Evolutionary conservation across 2,797 vertebrate species (phyloP).

Genomic region (Neosilurus hyrtlii): DNA sequence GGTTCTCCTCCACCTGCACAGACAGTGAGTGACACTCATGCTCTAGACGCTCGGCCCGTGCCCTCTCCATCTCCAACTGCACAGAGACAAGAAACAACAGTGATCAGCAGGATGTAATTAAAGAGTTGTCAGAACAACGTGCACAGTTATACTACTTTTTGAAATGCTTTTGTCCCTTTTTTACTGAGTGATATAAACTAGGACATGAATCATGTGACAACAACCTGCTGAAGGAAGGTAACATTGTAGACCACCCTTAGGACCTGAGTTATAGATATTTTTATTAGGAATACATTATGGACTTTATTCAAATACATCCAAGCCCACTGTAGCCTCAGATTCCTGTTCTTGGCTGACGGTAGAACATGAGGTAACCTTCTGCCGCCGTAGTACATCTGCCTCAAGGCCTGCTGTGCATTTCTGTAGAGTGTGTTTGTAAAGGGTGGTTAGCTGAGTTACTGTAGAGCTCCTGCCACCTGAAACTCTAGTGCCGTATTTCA

Average conservation of each 20-base stretch:
- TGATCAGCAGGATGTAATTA: neutral
- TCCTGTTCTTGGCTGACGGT: neutral
- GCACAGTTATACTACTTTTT: neutral
- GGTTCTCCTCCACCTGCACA: conserved; percentile 84
- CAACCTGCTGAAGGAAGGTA: neutral
- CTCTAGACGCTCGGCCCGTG: conserved; percentile 83
- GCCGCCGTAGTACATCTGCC: neutral
- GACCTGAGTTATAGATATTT: neutral
- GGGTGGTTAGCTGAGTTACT: neutral
- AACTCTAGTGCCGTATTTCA: neutral
- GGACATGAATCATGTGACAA: neutral
- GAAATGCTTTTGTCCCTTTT: neutral
- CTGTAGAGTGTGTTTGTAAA: neutral
- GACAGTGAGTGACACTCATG: conserved; percentile 83
- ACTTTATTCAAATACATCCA: neutral
- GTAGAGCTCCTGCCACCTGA: neutral
- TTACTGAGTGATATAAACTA: neutral
- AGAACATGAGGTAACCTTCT: neutral
- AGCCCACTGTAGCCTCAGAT: neutral
- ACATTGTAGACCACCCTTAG: neutral
- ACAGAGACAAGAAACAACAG: conserved; percentile 21
- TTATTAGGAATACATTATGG: neutral
- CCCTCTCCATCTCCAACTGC: conserved; percentile 72
- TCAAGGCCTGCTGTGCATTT: neutral
- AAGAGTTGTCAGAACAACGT: neutral